Conservation (phyloP, 2,888 invertebrate species). For the Amphipoea lucens region DNA sequence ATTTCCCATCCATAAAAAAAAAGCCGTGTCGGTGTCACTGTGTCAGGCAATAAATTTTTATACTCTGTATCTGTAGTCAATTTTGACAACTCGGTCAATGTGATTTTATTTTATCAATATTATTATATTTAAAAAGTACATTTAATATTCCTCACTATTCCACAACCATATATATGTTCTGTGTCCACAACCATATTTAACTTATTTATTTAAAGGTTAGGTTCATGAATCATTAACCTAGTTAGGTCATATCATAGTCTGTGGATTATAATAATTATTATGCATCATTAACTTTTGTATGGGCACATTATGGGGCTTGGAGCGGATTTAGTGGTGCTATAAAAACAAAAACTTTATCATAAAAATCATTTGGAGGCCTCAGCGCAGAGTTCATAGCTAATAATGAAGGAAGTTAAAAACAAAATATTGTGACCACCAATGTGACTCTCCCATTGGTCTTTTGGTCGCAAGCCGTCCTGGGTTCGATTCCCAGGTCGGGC, state of each 20-base stretch:
- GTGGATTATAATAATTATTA: no score
- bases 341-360: background rate
- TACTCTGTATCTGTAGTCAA: no score
- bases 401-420: background rate
- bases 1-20: no score
- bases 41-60: no score
- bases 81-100: no score
- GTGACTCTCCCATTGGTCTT: background rate
- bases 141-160: background rate
- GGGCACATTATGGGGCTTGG: background rate
- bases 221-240: background rate
- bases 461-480: background rate
- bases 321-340: background rate
- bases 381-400: background rate
- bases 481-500: background rate
- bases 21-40: no score
- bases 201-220: background rate
- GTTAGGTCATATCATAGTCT: no score
- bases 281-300: background rate
- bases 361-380: background rate
- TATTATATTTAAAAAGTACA: background rate
- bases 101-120: background rate
- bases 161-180: no score
- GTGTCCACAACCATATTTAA: background rate
- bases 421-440: slow-evolving; percentile 7